A percentile compares a stretch with the other conserved stretches of the same genome.
These are phyloP conservation scores for Ammodramus savannarum DNA, from an alignment of 2,113 vertebrate genomes.

Conservation along the genomic window DNA sequence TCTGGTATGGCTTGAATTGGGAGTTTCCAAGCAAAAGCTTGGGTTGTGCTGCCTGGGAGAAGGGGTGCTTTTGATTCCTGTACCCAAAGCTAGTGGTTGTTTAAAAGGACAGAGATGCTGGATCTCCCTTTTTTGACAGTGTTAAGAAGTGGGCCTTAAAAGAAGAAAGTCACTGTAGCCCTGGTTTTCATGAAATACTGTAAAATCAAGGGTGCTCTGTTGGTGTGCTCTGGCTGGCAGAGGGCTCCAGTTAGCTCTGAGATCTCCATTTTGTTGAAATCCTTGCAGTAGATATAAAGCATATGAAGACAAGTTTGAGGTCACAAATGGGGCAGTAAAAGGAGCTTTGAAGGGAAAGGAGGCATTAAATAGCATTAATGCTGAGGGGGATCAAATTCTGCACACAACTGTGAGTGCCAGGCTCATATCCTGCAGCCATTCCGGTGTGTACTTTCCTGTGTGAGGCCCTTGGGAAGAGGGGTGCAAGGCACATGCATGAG, in stretches of 20 bases:
- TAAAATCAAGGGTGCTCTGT: background rate
- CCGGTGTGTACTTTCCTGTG: background rate
- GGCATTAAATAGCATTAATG: background rate
- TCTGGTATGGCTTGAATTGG: background rate
- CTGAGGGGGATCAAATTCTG: background rate
- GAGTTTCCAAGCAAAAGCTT: background rate
- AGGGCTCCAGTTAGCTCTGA: background rate
- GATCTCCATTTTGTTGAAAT: background rate
- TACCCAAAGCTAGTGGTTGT: background rate
- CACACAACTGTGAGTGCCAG: background rate
- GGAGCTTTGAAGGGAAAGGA: background rate
- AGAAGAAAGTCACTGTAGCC: background rate
- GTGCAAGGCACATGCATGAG: background rate
- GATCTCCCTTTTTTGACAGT: background rate
- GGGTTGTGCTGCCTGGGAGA: background rate
- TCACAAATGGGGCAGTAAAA: background rate
- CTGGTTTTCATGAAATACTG: rapidly evolving
- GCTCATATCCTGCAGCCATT: background rate
- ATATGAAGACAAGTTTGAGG: background rate
- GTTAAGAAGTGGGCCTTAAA: background rate
- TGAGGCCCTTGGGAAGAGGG: background rate
- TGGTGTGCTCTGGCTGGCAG: background rate
- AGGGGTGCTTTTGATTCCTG: background rate
- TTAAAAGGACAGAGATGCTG: background rate
- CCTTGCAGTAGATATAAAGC: background rate